phyloP scores from a whole-genome alignment of 1,140 invertebrate species.

The Zaprionus davidi region DNA sequence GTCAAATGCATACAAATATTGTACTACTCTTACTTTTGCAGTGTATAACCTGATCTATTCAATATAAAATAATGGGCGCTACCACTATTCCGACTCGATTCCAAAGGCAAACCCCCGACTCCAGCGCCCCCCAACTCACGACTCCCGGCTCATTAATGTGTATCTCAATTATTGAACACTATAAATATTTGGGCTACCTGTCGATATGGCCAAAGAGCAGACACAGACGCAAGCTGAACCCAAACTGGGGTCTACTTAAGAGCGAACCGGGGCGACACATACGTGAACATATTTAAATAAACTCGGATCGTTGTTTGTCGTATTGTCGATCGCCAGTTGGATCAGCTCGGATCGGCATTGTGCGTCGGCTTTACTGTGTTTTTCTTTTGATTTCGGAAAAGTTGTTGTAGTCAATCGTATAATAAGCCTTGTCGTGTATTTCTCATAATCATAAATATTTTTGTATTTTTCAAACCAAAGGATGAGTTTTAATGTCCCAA shows the following conservation, averaged over 20 bases:
- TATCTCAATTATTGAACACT: conserved; percentile 82
- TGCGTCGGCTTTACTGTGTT: conserved; percentile 59
- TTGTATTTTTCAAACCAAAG: conserved; percentile 53
- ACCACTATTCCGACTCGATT: conserved; percentile 64
- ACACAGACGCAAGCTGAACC: conserved; percentile 22
- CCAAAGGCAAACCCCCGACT: conserved; percentile 23
- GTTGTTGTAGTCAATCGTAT: conserved; percentile 80
- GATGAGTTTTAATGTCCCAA: conserved; percentile 34
- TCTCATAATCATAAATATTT: conserved; percentile 82
- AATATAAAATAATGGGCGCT: conserved; percentile 77
- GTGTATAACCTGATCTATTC: conserved; percentile 54
- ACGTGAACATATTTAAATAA: conserved; percentile 66
- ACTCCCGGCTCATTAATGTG: conserved; percentile 73
- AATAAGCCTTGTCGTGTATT: conserved; percentile 75
- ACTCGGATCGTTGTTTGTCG: conserved; percentile 26
- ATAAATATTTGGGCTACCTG: conserved; percentile 83
- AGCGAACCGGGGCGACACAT: conserved; percentile 47
- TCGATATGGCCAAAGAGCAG: conserved; percentile 62
- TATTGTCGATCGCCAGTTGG: neutral
- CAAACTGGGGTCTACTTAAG: conserved; percentile 60
- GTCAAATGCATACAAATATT: neutral
- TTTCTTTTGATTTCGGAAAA: conserved; percentile 82
- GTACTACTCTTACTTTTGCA: neutral
- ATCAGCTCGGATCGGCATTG: conserved; percentile 18
- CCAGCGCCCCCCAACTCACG: conserved; percentile 11